A percentile compares a stretch with the other conserved stretches of the same genome.
These are phyloP conservation scores for Acanthosepion pharaonis DNA, from an alignment of 2,888 invertebrate species.

Conservation along the genomic window DNA sequence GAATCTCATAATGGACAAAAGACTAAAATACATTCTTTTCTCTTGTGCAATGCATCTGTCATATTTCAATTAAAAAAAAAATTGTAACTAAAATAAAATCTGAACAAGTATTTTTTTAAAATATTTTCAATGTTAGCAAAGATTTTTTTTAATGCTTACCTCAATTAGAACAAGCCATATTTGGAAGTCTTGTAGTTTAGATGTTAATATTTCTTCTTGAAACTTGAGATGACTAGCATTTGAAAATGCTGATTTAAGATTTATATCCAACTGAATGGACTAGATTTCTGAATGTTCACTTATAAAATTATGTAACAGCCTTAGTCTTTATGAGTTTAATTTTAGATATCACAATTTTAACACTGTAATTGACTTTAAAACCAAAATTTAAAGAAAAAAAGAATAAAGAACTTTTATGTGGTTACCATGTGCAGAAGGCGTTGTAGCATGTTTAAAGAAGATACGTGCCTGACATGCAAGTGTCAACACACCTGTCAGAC, in stretches of 20 bases:
- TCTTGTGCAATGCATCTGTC: too few relatives aligned
- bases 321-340: too few relatives aligned
- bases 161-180: background rate
- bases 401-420: background rate
- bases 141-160: background rate
- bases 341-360: too few relatives aligned
- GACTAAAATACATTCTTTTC: too few relatives aligned
- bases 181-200: background rate
- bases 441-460: background rate
- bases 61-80: background rate
- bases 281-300: too few relatives aligned
- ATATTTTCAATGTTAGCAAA: background rate
- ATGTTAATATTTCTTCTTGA: background rate
- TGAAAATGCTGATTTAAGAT: too few relatives aligned
- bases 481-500: background rate
- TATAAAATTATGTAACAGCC: too few relatives aligned
- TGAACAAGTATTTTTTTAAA: background rate
- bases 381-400: background rate
- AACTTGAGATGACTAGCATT: background rate
- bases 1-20: too few relatives aligned
- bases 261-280: too few relatives aligned
- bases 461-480: background rate
- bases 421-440: background rate
- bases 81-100: background rate
- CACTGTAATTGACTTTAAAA: background rate